Base-by-base conservation (phyloP, 2,113 vertebrate species). In the Sturnus vulgaris region DNA sequence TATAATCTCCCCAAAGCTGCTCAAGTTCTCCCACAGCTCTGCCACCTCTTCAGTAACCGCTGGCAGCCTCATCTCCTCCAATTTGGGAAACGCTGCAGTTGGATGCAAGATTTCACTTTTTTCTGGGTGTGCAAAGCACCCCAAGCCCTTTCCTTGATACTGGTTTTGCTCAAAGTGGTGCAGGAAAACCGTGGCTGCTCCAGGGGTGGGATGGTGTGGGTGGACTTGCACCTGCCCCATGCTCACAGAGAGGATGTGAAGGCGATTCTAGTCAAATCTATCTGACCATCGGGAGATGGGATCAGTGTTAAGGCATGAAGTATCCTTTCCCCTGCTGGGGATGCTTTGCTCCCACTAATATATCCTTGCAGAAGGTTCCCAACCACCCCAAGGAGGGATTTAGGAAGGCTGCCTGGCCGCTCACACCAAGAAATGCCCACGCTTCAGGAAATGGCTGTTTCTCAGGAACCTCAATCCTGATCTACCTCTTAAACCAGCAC, bases 291-390 rank as follows among this genome's bases (percentile, higher is more conserved):
- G 2, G 66, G 81, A 95, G 78, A 92, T 59, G 81, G 65, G 56
- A 86, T 79, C 83, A 92, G 76, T 71, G 82, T 96, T 97, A 97
- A 98, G 97, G 97, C 96, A 97, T 55, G 84, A 94, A 93, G 55
- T 35, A 47, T 92, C 79, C 82, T 80, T 82, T 86, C 91, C 59
- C 42, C 63, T 65, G 49, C 57, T 1, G 3, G 82, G 77, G 72
- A 95, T 86, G 86, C 78, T 86, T 92, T 69, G 75, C 88, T 94
- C 65, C 61, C 57, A 76, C 95, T 94, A 50, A 82, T 3, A 49
- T 25, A 78, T 71, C 76, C 94, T 86, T 4, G 16, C 30, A 50
- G 89, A 79, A 89, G 31, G 65, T 69, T 94, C 86, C 46, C 77
- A 66, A 80, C 68, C 84, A 76, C 33, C 81, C 70, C 79, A 28